These are phyloP conservation scores for Sipha flava DNA, from an alignment of 1,140 invertebrate genomes.

Conservation along the genomic window DNA sequence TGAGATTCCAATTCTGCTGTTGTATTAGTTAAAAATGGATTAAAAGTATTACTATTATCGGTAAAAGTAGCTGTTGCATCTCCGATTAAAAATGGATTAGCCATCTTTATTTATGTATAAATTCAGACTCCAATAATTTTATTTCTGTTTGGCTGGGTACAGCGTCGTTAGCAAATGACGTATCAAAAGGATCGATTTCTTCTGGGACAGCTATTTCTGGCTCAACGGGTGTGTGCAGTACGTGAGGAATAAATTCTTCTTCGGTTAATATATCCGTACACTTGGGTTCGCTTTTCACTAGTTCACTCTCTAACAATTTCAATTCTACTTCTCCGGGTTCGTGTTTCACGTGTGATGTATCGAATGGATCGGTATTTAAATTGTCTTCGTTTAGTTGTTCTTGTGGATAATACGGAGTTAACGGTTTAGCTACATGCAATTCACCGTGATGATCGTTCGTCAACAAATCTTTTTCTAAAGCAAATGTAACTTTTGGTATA, in stretches of 20 bases:
- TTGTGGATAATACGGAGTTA: conserved; percentile 38
- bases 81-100: conserved; percentile 7
- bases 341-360: conserved; percentile 66
- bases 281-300: conserved; percentile 40
- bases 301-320: conserved; percentile 61
- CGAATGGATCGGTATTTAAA: conserved; percentile 58
- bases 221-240: conserved; percentile 39
- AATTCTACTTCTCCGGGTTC: conserved; percentile 63
- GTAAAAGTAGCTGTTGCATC: not conserved
- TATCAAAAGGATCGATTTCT: conserved; percentile 68
- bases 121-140: conserved; percentile 62
- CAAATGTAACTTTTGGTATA: conserved; percentile 10
- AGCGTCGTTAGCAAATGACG: conserved; percentile 62
- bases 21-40: conserved; percentile 63
- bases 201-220: conserved; percentile 36
- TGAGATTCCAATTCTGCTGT: conserved; percentile 37
- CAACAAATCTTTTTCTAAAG: conserved; percentile 19
- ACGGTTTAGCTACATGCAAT: conserved; percentile 38
- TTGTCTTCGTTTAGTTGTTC: conserved; percentile 43
- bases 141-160: conserved; percentile 64
- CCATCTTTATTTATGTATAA: conserved; percentile 42
- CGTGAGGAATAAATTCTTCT: conserved; percentile 36
- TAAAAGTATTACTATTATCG: conserved; percentile 47
- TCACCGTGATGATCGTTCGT: conserved; percentile 33
- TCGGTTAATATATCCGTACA: conserved; percentile 37